Evolutionary conservation across 2,113 vertebrate genomes (phyloP).

Genomic region (Electrona antarctica): DNA sequence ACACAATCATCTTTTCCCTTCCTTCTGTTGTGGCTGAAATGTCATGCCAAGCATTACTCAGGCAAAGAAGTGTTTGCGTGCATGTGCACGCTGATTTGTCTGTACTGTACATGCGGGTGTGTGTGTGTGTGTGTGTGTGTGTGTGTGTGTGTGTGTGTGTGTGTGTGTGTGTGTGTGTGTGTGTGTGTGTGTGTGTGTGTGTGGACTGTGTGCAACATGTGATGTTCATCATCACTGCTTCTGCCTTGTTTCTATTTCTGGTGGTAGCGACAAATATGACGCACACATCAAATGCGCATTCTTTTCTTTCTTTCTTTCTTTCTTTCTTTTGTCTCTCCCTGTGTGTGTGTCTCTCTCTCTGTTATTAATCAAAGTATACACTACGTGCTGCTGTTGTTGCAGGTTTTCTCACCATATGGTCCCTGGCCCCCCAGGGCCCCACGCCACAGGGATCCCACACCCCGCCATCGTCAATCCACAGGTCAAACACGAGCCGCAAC

Average conservation of each 20-base stretch:
- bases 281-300: background rate
- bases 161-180: background rate
- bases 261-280: background rate
- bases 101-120: background rate
- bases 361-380: conserved; percentile 18
- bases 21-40: background rate
- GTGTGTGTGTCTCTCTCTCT: background rate
- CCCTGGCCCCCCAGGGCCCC: conserved; percentile 93
- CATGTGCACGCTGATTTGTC: background rate
- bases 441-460: conserved; percentile 98
- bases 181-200: background rate
- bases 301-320: background rate
- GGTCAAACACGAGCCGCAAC: conserved; percentile 96
- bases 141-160: background rate
- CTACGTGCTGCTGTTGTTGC: conserved; percentile 40
- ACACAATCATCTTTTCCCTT: background rate
- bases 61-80: background rate
- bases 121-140: background rate
- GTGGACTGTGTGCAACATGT: background rate
- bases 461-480: conserved; percentile 98
- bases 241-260: background rate
- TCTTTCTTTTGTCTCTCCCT: background rate
- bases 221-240: background rate
- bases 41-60: background rate
- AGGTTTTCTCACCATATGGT: conserved; percentile 99